Evolutionary conservation across 2,888 invertebrate species (phyloP), one percentile per base, ranked within the genome.

Genomic region (Zaprionus bogoriensis): DNA sequence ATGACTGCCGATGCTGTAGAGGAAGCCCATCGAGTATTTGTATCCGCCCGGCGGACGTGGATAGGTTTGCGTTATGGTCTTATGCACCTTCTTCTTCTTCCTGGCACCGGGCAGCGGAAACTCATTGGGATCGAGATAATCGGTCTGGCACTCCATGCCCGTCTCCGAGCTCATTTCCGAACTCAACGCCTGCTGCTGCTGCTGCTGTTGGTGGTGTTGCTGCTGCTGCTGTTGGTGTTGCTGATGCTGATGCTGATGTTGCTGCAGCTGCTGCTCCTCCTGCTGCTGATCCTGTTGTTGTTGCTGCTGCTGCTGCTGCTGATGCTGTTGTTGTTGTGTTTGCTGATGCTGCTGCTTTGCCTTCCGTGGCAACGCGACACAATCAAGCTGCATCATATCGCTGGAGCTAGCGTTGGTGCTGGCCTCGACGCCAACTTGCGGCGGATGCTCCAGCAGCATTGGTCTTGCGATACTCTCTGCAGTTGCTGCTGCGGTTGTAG

Each of bases 11-110:
- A 83, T 80, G 41, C 59, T 69, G 22, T 83, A 87, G 9, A 83
- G 85, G 4, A 77, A 87, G 3, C 87, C 81, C 72, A 87, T 71
- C 3, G 82, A 70, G 44, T 83, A 83, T 22, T 74, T 87, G 60
- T 87, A 83, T 52, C 82, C 82, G 12, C 82, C 82, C 5, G 85
- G 64, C 0, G 82, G 82, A 9, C 88, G 64, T 9, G 88, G 87
- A 28, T 63, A 70, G 0, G 64, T 67, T 20, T 68, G 78, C 7
- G 67, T 72, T 4, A 75, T 41, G 0, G 74, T 63, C 12, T 59
- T 74, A 5, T 59, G 52, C 47, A 48, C 23, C 30, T 53, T 71
- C 20, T 57, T 48, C 20, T 23, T 58, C 20, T 42, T 14, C 5
- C 76, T 12, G 10, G 52, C 19, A 20, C 72, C 66, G 5, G 52